phyloP scores from a whole-genome alignment of 1,140 invertebrate species.

The Cyphomyrmex costatus region DNA sequence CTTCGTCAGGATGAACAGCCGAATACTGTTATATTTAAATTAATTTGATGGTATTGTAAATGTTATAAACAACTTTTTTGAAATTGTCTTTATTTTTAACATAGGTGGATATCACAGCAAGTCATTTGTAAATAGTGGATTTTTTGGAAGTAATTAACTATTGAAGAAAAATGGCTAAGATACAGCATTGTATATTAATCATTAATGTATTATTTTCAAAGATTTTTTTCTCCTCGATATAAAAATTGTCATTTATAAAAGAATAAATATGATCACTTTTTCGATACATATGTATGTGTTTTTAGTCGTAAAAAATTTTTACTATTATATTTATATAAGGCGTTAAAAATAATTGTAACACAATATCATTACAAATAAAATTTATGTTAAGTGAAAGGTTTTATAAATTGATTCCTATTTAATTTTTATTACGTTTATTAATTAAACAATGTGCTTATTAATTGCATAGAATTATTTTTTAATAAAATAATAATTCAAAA shows the following conservation, averaged over 20 bases:
- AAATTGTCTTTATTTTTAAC: too few relatives aligned
- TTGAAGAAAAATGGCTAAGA: neutral
- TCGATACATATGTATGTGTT: neutral
- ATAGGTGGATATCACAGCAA: too few relatives aligned
- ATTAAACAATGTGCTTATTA: neutral
- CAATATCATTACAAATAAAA: constrained; percentile 14
- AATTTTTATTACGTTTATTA: neutral
- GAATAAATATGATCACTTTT: neutral
- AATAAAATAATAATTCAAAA: neutral
- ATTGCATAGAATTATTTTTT: neutral
- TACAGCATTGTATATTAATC: constrained; percentile 9
- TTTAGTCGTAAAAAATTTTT: constrained; percentile 39
- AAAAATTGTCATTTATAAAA: constrained; percentile 22
- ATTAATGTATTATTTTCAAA: constrained; percentile 25
- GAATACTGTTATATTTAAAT: too few relatives aligned
- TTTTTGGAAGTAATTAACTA: too few relatives aligned
- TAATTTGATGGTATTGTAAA: too few relatives aligned
- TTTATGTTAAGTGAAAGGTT: constrained; percentile 60
- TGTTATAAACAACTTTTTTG: too few relatives aligned
- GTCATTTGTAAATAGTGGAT: too few relatives aligned
- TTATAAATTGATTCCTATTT: constrained; percentile 1
- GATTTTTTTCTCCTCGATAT: neutral
- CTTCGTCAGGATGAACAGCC: too few relatives aligned
- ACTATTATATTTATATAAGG: constrained; percentile 66
- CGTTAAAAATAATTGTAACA: constrained; percentile 61